A percentile compares a stretch with the other conserved stretches of the same genome.
Conservation (phyloP, 2,888 invertebrate genomes). For the Leptarthrus brevirostris region DNA sequence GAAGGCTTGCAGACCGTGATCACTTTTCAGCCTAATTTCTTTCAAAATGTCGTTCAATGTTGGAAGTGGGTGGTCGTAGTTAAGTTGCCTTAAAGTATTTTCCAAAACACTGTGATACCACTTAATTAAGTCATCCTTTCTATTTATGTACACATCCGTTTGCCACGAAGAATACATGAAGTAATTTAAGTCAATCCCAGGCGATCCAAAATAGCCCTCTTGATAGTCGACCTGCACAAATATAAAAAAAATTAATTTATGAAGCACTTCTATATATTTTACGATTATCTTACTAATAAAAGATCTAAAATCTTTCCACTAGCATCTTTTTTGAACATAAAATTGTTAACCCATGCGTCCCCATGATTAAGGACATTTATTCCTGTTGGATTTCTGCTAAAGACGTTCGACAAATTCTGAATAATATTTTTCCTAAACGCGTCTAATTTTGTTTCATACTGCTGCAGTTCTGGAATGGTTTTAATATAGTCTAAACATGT, state of each 20-base stretch:
- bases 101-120: conserved; percentile 57
- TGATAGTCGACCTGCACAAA: conserved; percentile 60
- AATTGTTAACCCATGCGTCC: conserved; percentile 68
- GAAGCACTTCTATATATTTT: neutral
- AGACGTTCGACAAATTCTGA: conserved; percentile 59
- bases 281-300: conserved; percentile 61
- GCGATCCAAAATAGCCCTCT: conserved; percentile 62
- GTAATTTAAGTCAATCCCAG: conserved; percentile 61
- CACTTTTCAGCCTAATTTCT: conserved; percentile 58
- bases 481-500: conserved; percentile 58
- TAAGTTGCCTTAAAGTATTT: conserved; percentile 56
- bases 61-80: conserved; percentile 58
- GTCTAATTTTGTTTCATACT: conserved; percentile 57
- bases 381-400: conserved; percentile 56
- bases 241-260: neutral
- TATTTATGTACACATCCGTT: conserved; percentile 56
- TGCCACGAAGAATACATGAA: conserved; percentile 60
- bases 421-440: conserved; percentile 57
- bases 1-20: conserved; percentile 57
- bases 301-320: conserved; percentile 62
- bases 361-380: conserved; percentile 69
- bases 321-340: conserved; percentile 66
- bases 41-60: conserved; percentile 58
- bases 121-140: conserved; percentile 57
- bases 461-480: conserved; percentile 55